Percentiles rank a stretch among this genome's conserved stretches.
Evolutionary conservation across 2,888 invertebrate genomes (phyloP).

Genomic region (Proisotoma minuta): DNA sequence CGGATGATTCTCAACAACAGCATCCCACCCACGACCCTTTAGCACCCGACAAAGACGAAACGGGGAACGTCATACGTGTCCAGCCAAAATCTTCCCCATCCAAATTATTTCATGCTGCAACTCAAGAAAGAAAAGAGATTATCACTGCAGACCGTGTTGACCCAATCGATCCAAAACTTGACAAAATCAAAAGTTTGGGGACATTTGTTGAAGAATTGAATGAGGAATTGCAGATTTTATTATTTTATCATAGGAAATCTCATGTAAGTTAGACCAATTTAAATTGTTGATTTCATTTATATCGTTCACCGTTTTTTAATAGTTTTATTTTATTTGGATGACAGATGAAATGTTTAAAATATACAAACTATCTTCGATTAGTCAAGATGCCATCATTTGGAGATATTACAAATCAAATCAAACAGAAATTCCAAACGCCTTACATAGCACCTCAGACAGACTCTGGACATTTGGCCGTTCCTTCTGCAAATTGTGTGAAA

Average conservation of each 20-base stretch:
- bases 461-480: neutral
- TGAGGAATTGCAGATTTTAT: neutral
- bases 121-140: no score
- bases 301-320: neutral
- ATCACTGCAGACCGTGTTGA: no score
- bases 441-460: neutral
- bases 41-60: no score
- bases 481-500: neutral
- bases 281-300: neutral
- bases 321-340: neutral
- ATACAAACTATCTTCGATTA: neutral
- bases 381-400: neutral
- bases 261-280: no score
- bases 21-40: neutral
- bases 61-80: no score
- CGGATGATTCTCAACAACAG: neutral
- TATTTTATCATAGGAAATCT: slow-evolving; percentile 2
- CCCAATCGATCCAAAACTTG: neutral
- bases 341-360: neutral
- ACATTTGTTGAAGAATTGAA: neutral
- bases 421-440: neutral
- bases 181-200: neutral
- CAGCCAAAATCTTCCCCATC: no score
- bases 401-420: neutral
- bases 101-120: no score